Base-by-base conservation (phyloP, 2,888 invertebrate species). In the Cataglyphis rosenhaueri region DNA sequence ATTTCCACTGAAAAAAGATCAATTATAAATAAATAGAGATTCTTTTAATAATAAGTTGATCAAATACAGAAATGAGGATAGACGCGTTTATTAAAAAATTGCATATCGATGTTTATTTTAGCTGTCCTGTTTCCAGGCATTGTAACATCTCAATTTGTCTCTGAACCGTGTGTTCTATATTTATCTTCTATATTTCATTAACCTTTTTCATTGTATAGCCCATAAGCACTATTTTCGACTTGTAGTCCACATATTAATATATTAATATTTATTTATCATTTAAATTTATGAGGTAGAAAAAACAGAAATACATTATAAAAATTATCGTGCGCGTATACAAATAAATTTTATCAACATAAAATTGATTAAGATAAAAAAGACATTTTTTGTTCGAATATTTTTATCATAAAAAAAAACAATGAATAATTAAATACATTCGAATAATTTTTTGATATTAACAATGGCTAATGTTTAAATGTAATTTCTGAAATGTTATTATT, bases 261-360 rank as follows among this genome's bases (percentile, higher is more conserved):
- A 78, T 78, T 70, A 48, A 79, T 32, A 59, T 71, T 70, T 78
- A 68, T 57, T 21, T 15, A 18, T 18, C 21, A 57, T 78, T 78
- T 59, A 59, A 48, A 68, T 70, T 55, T 44, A 32, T 15, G 59
- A 35, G 35, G 2, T 18, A 15, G 29, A 8, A 70, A 78, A 18
- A 59, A 25, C 59, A 38, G n/a, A 32, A 55, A 70, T 38, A 25
- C 55, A 9, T 21, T 44, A 15, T 41, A 21, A 59, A 70, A 78
- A 71, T 21, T 38, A 38, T 9, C 21, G 6, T n/a, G 29, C 25
- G 41, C 12, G 55, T 25, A 59, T 25, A 41, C 10, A 29, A 41
- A 5, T 29, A n/a, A 55, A 66, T 65, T 41, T 65, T 15, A n/a
- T 4, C n/a, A 38, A 32, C 9, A 44, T 52, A 65, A 76, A 66